These are phyloP conservation scores for Perdita meconis DNA, from an alignment of 2,888 invertebrate species.

Conservation along the genomic window DNA sequence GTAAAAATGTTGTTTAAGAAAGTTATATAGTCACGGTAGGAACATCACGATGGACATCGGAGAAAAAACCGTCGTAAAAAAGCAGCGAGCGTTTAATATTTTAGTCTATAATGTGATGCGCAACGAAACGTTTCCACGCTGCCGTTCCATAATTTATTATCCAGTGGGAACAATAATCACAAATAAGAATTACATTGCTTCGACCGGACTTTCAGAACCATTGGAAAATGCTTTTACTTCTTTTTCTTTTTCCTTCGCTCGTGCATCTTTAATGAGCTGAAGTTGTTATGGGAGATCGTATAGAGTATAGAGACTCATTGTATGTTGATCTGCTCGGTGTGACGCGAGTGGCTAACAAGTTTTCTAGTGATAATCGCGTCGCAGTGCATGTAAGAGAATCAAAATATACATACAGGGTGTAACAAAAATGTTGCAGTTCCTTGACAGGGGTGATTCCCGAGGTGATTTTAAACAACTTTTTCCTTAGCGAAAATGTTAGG, in stretches of 20 bases:
- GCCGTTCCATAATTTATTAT: not conserved
- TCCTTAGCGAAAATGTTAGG: too few relatives aligned
- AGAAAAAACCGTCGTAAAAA: not conserved
- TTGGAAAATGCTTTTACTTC: not conserved
- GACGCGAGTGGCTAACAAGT: not conserved
- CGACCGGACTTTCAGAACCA: conserved; percentile 9
- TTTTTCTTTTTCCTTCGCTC: not conserved
- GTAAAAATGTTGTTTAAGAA: not conserved
- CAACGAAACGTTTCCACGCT: not conserved
- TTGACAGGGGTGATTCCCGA: too few relatives aligned
- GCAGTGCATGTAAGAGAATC: too few relatives aligned
- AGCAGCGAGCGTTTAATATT: conserved; percentile 3
- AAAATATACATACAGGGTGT: too few relatives aligned
- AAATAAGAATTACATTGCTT: conserved; percentile 15
- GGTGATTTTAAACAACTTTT: too few relatives aligned
- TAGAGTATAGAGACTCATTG: not conserved
- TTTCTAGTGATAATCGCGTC: not conserved
- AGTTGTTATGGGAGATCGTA: too few relatives aligned
- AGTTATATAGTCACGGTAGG: conserved; percentile 1
- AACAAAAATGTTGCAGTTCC: too few relatives aligned
- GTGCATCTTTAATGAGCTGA: conserved; percentile 23
- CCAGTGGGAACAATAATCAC: not conserved
- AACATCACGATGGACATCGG: not conserved
- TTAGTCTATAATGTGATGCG: not conserved
- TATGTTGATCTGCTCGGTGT: not conserved